Conservation (phyloP, 2,888 invertebrate genomes). For the Melipona bicolor region DNA sequence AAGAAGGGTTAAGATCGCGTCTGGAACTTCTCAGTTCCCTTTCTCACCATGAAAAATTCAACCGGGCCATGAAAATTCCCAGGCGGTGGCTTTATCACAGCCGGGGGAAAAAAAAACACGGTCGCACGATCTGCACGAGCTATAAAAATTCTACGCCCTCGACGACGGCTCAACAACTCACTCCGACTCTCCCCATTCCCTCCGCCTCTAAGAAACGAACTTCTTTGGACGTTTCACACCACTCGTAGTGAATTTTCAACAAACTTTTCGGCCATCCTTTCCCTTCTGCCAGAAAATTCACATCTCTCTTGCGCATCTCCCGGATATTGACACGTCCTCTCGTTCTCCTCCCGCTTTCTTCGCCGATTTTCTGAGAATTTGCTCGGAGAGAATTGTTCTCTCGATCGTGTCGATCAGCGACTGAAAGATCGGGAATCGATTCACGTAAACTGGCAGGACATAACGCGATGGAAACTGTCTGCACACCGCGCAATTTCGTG, state of each 20-base stretch:
- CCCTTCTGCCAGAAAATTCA: neutral
- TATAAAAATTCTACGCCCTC: neutral
- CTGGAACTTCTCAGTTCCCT: neutral
- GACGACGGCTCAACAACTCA: neutral
- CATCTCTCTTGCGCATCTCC: neutral
- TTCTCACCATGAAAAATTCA: slow-evolving; percentile 4
- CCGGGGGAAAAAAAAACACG: neutral
- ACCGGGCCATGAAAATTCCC: neutral
- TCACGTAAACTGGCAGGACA: slow-evolving; percentile 15
- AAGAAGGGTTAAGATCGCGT: neutral
- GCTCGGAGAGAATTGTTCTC: neutral
- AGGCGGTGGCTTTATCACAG: neutral
- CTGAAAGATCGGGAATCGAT: slow-evolving; percentile 29
- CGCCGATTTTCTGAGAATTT: neutral
- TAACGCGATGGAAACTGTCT: slow-evolving; percentile 31
- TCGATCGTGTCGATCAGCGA: neutral
- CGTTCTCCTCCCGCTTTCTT: neutral
- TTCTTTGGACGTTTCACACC: neutral
- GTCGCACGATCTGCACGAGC: neutral
- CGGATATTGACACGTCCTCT: neutral
- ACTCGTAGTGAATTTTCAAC: neutral
- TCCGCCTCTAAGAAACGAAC: neutral
- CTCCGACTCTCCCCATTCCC: neutral
- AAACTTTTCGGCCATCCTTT: neutral
- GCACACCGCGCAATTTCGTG: slow-evolving; percentile 43